Evolutionary conservation across 2,888 invertebrate species (phyloP), one percentile per base, ranked within the genome.

Genomic region (Cacoxenus indagator): DNA sequence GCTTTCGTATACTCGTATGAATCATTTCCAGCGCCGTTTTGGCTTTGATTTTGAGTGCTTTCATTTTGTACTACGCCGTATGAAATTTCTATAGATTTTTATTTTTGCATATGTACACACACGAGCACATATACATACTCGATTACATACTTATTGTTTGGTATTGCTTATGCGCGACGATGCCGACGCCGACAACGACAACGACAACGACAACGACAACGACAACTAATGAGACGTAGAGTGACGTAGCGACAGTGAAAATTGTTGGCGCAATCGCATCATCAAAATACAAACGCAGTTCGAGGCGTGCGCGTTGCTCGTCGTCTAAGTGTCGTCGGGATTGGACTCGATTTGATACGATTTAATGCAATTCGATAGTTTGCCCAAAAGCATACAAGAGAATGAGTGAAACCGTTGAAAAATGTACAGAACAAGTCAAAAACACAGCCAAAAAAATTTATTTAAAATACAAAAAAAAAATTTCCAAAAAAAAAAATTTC

Each of bases 371-470:
- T n/a, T n/a, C n/a, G n/a, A n/a, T n/a, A n/a, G n/a, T n/a, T n/a
- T n/a, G n/a, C n/a, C n/a, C 31, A 31, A 31, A 9, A 31, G 5
- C 4, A 31, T 6, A 31, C 31, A 31, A 31, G 9, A 31, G 31
- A 31, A 66, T 57, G 59, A 57, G n/a, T 43, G 55, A 57, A 55
- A 43, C 26, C 24, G 37, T 55, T 31, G 65, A 67, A 26, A 67
- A 67, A 67, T 46, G 64, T 67, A 67, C 6, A n/a, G n/a, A n/a
- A n/a, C n/a, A n/a, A n/a, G n/a, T n/a, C n/a, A n/a, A n/a, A n/a
- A n/a, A n/a, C 14, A 37, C 14, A 11, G 8, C 37, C 1, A 37
- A 11, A 37, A 37, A 4, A 37, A 14, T 37, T 37, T 48, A 8
- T 9, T 3, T 27, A 55, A 27, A 37, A 37, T 37, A 4, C 37